A percentile compares a stretch with the other conserved stretches of the same genome.
phyloP scores from a whole-genome alignment of 23 tunicate species.

The Ascidia mentula region DNA sequence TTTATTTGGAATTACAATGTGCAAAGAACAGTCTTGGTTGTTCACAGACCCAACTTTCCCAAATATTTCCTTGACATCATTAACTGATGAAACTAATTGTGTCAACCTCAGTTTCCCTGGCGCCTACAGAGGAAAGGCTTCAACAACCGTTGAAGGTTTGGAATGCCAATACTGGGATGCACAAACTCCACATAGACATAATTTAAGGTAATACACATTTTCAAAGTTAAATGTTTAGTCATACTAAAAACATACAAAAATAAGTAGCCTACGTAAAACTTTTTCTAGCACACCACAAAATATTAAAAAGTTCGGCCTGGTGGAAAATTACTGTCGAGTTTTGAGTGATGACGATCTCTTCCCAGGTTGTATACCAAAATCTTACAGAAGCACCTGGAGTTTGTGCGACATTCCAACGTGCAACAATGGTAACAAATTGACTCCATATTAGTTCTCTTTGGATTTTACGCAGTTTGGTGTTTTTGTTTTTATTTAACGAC shows the following conservation, averaged over 20 bases:
- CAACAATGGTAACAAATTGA: not conserved
- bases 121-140: not conserved
- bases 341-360: not conserved
- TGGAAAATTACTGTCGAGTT: slow-evolving; percentile 4
- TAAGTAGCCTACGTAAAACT: not conserved
- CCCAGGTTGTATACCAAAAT: not conserved
- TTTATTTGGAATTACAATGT: not conserved
- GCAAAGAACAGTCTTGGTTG: too few species aligned
- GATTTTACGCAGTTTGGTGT: too few species aligned
- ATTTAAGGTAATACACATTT: not conserved
- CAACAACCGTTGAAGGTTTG: not conserved
- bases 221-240: not conserved
- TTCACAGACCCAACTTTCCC: not conserved
- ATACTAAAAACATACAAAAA: not conserved
- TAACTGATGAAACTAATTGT: not conserved
- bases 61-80: not conserved
- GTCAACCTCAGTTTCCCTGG: not conserved
- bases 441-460: too few species aligned
- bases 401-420: not conserved
- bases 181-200: not conserved
- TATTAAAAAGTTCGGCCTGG: not conserved
- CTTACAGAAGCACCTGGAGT: not conserved
- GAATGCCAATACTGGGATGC: not conserved
- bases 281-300: not conserved
- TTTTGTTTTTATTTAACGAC: too few species aligned